Percentiles rank a stretch among this genome's conserved stretches.
Evolutionary conservation across 2,797 vertebrate species (phyloP).

Genomic region (Pseudopleuronectes americanus): DNA sequence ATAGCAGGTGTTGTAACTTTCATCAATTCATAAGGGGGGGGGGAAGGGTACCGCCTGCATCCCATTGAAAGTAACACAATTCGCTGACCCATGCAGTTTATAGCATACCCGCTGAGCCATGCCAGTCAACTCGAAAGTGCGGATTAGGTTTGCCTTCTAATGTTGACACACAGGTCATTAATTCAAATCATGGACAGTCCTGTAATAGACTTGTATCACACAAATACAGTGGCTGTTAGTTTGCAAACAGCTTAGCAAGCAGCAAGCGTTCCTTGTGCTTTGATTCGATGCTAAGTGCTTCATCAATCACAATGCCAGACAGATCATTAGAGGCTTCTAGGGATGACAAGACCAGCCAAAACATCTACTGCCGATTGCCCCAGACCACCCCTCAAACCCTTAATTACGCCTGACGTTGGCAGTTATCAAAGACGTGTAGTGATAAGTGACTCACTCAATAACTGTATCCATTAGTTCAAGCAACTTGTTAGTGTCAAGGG

Average conservation of each 20-base stretch:
- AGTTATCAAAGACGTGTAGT: conserved; percentile 70
- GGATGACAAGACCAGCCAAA: conserved; percentile 77
- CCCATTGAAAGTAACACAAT: conserved; percentile 4
- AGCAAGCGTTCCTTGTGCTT: conserved; percentile 59
- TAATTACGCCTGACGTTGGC: conserved; percentile 71
- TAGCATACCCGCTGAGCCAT: conserved; percentile 41
- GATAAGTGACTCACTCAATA: conserved; percentile 73
- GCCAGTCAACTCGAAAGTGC: conserved; percentile 46
- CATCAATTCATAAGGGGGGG: neutral
- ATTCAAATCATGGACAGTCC: conserved; percentile 74
- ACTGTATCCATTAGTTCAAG: conserved; percentile 61
- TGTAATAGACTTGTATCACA: conserved; percentile 69
- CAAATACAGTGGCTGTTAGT: conserved; percentile 66
- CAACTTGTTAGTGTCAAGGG: conserved; percentile 65
- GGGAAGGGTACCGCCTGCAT: neutral
- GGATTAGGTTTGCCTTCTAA: conserved; percentile 40
- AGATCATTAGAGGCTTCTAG: conserved; percentile 77
- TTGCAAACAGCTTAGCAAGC: conserved; percentile 77
- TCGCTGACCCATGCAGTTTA: conserved; percentile 38
- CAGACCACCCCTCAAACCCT: conserved; percentile 75
- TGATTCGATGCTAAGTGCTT: conserved; percentile 78
- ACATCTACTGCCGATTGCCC: conserved; percentile 70
- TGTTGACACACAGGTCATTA: conserved; percentile 68
- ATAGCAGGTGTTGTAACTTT: conserved; percentile 24
- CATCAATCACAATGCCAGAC: conserved; percentile 80